Base-by-base conservation (phyloP, 2,797 vertebrate genomes). In the Antrozous pallidus region DNA sequence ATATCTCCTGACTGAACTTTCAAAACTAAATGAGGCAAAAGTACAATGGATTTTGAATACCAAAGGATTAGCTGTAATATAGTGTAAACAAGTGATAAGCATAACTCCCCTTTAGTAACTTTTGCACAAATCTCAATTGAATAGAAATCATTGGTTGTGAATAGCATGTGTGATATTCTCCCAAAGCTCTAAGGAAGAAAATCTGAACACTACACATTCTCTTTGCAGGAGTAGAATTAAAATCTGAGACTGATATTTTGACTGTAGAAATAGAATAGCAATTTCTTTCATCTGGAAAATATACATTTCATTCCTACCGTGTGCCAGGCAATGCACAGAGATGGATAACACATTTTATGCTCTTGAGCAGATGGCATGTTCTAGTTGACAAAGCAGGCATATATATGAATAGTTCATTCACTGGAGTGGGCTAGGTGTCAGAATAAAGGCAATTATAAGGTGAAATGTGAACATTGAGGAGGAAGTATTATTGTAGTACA, bases 21-120 rank as follows among this genome's bases (percentile, higher is more conserved):
- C 71, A 92, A 93, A 98, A 94, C 65, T 92, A 97, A 97, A 97
- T 95, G 96, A 98, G 93, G 92, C 93, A 83, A 93, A 95, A 97
- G 94, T 91, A 95, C 47, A 88, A 91, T 85, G 61, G 47, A 18
- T 61, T 80, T 93, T 90, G 73, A 88, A 93, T 83, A 93, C 20
- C 67, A 91, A 95, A 85, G 51, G 40, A 88, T 90, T 90, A 81
- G 45, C 36, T 90, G 18, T 65, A 90, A 91, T 88, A 36, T 83
- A 79, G 33, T 92, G 31, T 82, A 94, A 90, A 92, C 73, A 91
- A 90, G 92, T 58, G 80, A 86, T 94, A 89, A 93, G 45, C 11
- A 6, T 74, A 96, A 95, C 91, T 77, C 51, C 47, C 47, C 91
- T 87, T 96, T 94, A 82, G 95, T 75, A 96, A 85, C 40, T 92